Evolutionary conservation across 2,797 vertebrate genomes (phyloP).

Genomic region (Sebastes matsubarae): DNA sequence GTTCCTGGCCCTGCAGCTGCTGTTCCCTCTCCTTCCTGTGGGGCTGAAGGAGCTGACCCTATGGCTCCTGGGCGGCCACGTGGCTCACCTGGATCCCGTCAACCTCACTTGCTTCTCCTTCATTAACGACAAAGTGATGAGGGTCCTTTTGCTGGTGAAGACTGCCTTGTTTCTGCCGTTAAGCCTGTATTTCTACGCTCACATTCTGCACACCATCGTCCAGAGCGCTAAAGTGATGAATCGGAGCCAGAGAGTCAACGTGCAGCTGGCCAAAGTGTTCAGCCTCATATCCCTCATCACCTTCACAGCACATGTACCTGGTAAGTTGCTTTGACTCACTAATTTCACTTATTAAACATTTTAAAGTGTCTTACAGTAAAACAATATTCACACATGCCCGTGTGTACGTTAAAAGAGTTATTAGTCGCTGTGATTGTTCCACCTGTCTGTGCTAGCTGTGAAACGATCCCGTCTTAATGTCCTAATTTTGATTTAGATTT

Average conservation of each 20-base stretch:
- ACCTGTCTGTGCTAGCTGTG: background rate
- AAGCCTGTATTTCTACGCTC: conserved; percentile 67
- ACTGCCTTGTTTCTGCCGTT: conserved; percentile 50
- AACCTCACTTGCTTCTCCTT: conserved; percentile 75
- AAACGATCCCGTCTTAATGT: background rate
- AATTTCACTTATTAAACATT: background rate
- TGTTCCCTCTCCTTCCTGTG: conserved; percentile 62
- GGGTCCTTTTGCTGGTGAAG: conserved; percentile 56
- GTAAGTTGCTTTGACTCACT: conserved; percentile 14
- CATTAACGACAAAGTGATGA: conserved; percentile 59
- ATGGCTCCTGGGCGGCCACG: conserved; percentile 39
- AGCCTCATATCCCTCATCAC: conserved; percentile 72
- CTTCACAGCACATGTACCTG: conserved; percentile 66
- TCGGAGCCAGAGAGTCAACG: conserved; percentile 64
- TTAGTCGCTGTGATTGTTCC: background rate
- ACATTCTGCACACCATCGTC: conserved; percentile 60
- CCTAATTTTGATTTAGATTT: background rate
- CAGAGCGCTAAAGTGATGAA: conserved; percentile 66
- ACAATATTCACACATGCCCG: background rate
- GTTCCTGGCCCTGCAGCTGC: conserved; percentile 65
- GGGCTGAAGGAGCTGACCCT: conserved; percentile 62
- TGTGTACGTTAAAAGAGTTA: background rate
- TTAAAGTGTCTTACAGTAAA: background rate
- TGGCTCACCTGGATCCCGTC: conserved; percentile 55
- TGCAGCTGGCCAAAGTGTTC: conserved; percentile 67